Conservation (phyloP, 2,888 invertebrate genomes). For the Celastrina argiolus region DNA sequence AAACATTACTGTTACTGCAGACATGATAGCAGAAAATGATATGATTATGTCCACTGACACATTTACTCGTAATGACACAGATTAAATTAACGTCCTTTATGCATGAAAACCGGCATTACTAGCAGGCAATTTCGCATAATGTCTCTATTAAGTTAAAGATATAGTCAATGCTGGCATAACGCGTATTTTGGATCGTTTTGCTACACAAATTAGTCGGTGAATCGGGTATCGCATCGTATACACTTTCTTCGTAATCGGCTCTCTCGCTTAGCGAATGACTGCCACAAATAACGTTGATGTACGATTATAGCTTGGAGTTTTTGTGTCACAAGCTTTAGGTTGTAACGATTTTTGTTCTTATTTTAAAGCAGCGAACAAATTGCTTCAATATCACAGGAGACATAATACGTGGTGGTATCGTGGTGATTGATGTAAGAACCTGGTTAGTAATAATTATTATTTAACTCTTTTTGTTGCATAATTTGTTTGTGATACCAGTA, state of each 20-base stretch:
- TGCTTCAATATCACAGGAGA: no score
- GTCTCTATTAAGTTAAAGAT: conserved; percentile 11
- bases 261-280: conserved; percentile 62
- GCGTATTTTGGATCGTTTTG: not conserved
- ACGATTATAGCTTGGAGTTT: conserved; percentile 54
- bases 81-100: conserved; percentile 8
- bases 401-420: no score
- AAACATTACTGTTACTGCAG: not conserved
- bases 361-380: not conserved
- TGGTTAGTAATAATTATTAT: no score
- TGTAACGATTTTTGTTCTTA: conserved; percentile 24
- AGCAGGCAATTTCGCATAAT: conserved; percentile 5
- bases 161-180: not conserved
- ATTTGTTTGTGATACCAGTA: no score
- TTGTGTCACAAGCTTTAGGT: conserved; percentile 33
- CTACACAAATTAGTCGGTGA: conserved; percentile 29
- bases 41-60: conserved; percentile 5
- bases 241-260: conserved; percentile 61
- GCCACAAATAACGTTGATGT: conserved; percentile 70
- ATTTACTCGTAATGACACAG: conserved; percentile 1
- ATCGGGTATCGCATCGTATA: conserved; percentile 46
- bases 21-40: conserved; percentile 6
- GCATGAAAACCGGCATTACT: conserved; percentile 8
- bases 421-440: no score
- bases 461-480: no score